A percentile compares a stretch with the other conserved stretches of the same genome.
These are phyloP conservation scores for Circaetus gallicus DNA, from an alignment of 2,113 vertebrate genomes.

Conservation along the genomic window DNA sequence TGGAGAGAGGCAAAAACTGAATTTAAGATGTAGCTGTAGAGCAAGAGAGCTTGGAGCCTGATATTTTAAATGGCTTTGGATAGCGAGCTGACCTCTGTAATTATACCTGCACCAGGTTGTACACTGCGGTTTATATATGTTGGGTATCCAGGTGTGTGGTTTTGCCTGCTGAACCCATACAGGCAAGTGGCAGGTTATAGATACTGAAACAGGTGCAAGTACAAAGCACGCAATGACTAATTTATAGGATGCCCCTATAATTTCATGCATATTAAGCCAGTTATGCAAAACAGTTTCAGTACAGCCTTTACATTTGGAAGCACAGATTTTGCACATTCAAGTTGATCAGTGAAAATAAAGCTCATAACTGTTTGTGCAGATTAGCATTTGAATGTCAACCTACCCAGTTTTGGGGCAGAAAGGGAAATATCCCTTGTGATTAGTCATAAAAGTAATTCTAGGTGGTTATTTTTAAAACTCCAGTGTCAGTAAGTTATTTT, in stretches of 20 bases:
- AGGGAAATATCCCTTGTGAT: neutral
- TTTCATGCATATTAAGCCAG: constrained; percentile 46
- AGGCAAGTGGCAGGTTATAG: neutral
- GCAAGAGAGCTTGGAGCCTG: neutral
- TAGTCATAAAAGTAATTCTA: neutral
- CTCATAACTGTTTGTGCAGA: neutral
- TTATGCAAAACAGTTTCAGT: constrained; percentile 31
- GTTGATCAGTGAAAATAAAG: neutral
- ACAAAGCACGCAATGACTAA: constrained; percentile 1
- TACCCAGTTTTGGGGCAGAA: constrained; percentile 7
- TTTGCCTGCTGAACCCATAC: neutral
- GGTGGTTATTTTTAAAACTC: constrained; percentile 36
- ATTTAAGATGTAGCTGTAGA: neutral
- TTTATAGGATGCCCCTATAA: constrained; percentile 46
- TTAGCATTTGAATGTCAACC: constrained; percentile 44
- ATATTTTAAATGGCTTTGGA: neutral
- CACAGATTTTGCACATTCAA: constrained; percentile 10
- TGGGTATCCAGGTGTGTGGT: neutral
- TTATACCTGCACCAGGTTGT: neutral
- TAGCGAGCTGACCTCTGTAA: neutral
- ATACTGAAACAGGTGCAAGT: neutral
- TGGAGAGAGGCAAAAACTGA: neutral
- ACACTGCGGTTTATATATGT: fast-evolving
- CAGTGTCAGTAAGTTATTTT: constrained; percentile 49
- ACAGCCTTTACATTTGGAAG: constrained; percentile 21